phyloP scores from a whole-genome alignment of 2,113 vertebrate genomes.

The Stictonetta naevosa region DNA sequence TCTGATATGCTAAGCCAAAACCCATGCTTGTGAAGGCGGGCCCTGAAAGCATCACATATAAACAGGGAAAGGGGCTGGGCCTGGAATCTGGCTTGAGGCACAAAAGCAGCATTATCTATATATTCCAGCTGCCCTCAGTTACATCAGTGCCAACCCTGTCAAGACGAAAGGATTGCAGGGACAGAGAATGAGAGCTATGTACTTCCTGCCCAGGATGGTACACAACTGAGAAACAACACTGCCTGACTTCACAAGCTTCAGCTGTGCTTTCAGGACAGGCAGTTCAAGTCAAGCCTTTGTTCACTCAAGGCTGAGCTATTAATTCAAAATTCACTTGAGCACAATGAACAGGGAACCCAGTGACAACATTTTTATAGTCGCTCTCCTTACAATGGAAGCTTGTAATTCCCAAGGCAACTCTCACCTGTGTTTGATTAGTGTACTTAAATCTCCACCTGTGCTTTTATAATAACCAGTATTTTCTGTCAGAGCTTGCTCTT shows the following conservation, averaged over 20 bases:
- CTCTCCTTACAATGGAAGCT: background rate
- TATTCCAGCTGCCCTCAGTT: background rate
- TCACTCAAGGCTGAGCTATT: background rate
- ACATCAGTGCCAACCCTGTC: background rate
- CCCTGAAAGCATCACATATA: background rate
- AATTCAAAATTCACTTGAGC: background rate
- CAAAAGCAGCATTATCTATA: background rate
- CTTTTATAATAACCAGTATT: background rate
- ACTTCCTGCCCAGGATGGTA: background rate
- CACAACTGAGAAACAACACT: background rate
- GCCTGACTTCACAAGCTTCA: background rate
- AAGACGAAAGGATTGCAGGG: background rate
- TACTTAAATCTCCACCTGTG: background rate
- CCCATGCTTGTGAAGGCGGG: background rate
- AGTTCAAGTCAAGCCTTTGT: background rate
- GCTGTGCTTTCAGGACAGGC: background rate
- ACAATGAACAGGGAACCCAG: background rate
- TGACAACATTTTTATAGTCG: constrained; percentile 1
- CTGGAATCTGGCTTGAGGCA: background rate
- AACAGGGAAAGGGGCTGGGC: background rate
- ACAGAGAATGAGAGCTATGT: background rate
- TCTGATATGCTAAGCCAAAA: background rate
- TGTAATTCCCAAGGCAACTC: constrained; percentile 12
- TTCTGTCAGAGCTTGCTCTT: constrained; percentile 66
- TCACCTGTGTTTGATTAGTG: background rate